Conservation (phyloP, 2,888 invertebrate species). For the Polietes domitor region DNA sequence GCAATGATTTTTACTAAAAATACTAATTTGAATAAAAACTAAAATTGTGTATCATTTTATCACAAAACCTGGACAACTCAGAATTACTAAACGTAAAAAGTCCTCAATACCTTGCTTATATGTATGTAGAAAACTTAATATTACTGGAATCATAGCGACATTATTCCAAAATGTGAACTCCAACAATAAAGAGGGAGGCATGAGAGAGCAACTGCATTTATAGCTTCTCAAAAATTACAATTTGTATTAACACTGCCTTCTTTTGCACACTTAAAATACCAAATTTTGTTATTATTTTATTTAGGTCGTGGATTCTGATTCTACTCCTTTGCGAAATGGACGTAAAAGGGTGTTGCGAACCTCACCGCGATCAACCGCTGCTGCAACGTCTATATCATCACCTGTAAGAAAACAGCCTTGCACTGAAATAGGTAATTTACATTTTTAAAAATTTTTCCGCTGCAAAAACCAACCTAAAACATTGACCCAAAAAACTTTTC, state of each 20-base stretch:
- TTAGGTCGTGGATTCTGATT: slow-evolving; percentile 64
- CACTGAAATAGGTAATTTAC: slow-evolving; percentile 61
- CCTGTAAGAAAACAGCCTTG: slow-evolving; percentile 74
- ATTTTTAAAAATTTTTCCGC: neutral
- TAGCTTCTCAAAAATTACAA: no score
- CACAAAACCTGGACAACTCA: neutral
- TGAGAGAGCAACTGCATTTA: neutral
- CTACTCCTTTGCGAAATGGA: slow-evolving; percentile 75
- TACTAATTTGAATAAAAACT: slow-evolving; percentile 53
- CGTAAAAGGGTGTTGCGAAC: slow-evolving; percentile 72
- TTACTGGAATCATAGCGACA: neutral
- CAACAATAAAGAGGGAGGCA: neutral
- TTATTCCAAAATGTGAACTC: neutral
- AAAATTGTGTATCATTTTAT: slow-evolving; percentile 67
- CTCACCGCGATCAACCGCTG: slow-evolving; percentile 64
- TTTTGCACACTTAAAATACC: neutral
- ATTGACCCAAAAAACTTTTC: no score
- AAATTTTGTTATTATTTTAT: slow-evolving; percentile 44
- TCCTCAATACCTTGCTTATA: no score
- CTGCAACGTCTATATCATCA: slow-evolving; percentile 58
- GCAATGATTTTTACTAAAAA: slow-evolving; percentile 50
- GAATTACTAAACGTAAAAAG: neutral
- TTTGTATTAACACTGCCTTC: neutral
- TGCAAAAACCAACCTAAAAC: no score
- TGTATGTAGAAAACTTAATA: neutral